Base-by-base conservation (phyloP, 1,140 invertebrate genomes). In the Drosophila truncata region DNA sequence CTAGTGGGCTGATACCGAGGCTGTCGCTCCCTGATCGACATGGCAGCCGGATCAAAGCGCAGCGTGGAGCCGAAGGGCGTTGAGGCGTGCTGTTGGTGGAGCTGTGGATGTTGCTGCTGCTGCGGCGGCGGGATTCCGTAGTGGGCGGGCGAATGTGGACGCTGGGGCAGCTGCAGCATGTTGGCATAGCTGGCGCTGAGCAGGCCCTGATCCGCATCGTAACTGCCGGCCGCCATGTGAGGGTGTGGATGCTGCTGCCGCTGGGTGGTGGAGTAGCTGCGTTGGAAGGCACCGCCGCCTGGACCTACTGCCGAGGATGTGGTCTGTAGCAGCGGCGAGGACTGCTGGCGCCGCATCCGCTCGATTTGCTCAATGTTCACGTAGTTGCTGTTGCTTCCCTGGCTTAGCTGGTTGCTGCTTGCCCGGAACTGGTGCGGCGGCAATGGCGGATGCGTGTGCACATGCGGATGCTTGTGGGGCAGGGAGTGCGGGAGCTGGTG, bases 301-400 rank as follows among this genome's bases (percentile, higher is more conserved):
- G 66, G 47, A 5, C 47, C 66, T 0, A 64, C 63, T 1, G 52
- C 52, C 20, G 66, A 70, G 7, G 66, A 65, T 3, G 37, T 55
- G 23, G 78, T 76, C 14, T 74, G 80, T 18, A 88, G 47, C 59
- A 86, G n/a, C 0, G 91, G 83, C 13, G 80, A 91, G 7, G 93
- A 93, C 39, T 91, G 82, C 54, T 93, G 87, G 23, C 88, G 82
- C 8, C 90, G 83, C 80, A 94, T 91, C 4, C 93, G 92, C 64
- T 94, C 94, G 23, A 94, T 93, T 72, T 94, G 94, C 72, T 94
- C 94, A 41, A 94, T 94, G 71, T 94, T 94, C 0, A 94, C 94
- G 76, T 94, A 94, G 71, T 94, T 94, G 46, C 93, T 93, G 79
- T 93, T 92, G 35, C 64, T 79, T n/a, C 62, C 65, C 11, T 74